Conservation (phyloP, 2,888 invertebrate genomes). For the Plutella xylostella region DNA sequence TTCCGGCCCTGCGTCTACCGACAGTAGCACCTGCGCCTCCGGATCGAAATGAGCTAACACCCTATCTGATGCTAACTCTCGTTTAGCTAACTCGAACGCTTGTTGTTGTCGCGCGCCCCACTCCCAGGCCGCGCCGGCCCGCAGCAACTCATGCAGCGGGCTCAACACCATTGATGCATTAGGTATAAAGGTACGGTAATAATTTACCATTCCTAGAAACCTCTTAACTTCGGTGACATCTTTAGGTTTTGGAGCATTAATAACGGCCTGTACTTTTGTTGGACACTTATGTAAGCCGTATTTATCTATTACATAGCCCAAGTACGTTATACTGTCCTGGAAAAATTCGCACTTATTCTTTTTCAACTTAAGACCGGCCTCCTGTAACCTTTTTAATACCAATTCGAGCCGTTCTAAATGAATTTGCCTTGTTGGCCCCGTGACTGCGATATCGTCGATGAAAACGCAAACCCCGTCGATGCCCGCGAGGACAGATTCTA, state of each 20-base stretch:
- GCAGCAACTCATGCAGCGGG: conserved; percentile 1
- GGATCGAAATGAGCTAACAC: conserved; percentile 6
- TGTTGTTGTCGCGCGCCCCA: background rate
- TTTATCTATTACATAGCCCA: conserved; percentile 7
- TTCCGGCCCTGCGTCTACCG: conserved; percentile 6
- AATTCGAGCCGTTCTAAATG: conserved; percentile 10
- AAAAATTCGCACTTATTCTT: conserved; percentile 5
- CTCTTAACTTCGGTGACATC: conserved; percentile 7
- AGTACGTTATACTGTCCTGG: conserved; percentile 4
- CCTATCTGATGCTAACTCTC: conserved; percentile 1
- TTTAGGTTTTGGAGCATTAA: background rate
- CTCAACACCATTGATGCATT: conserved; percentile 2
- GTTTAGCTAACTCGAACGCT: conserved; percentile 1
- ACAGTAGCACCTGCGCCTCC: background rate
- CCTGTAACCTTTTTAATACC: conserved; percentile 14
- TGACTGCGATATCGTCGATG: background rate
- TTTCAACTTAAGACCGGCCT: background rate
- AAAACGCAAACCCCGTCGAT: background rate
- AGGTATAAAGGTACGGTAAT: conserved; percentile 2
- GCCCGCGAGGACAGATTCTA: background rate
- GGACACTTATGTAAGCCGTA: conserved; percentile 9
- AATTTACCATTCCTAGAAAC: conserved; percentile 11
- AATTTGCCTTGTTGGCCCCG: background rate
- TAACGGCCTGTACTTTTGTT: conserved; percentile 7
- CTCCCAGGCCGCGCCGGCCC: background rate